phyloP scores from a whole-genome alignment of 2,113 vertebrate genomes.

The Columba livia region DNA sequence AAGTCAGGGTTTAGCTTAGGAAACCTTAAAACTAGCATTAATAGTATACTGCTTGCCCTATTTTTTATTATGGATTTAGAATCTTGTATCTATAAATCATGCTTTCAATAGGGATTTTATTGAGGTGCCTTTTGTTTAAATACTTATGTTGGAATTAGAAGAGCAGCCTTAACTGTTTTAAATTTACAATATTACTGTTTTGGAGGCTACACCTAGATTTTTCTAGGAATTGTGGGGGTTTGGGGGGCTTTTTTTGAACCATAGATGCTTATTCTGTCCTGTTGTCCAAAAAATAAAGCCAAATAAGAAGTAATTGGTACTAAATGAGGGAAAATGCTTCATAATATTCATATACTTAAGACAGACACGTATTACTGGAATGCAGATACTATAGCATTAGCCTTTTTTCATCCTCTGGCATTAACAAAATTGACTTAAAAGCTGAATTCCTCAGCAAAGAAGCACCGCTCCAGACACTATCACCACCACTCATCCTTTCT shows the following conservation, averaged over 20 bases:
- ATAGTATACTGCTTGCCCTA: background rate
- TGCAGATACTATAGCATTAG: background rate
- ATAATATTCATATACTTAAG: background rate
- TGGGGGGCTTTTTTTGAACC: background rate
- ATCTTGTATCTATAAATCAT: background rate
- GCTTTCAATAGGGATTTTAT: background rate
- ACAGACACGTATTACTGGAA: background rate
- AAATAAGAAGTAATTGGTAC: background rate
- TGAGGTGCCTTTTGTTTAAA: background rate
- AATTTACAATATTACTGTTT: background rate
- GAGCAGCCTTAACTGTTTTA: background rate
- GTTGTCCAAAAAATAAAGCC: background rate
- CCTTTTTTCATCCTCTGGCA: background rate
- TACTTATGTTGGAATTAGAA: background rate
- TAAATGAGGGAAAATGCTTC: background rate
- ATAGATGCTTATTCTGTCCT: background rate
- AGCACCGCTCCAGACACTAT: background rate
- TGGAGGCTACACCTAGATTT: background rate
- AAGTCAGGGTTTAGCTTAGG: background rate
- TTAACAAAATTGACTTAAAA: constrained; percentile 15
- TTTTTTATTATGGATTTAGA: background rate
- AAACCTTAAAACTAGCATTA: background rate
- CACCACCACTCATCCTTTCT: background rate
- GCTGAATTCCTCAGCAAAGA: background rate
- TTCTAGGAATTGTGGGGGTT: background rate